These are phyloP conservation scores for Smittia sp. DNA, from an alignment of 2,888 invertebrate genomes.

Conservation along the genomic window DNA sequence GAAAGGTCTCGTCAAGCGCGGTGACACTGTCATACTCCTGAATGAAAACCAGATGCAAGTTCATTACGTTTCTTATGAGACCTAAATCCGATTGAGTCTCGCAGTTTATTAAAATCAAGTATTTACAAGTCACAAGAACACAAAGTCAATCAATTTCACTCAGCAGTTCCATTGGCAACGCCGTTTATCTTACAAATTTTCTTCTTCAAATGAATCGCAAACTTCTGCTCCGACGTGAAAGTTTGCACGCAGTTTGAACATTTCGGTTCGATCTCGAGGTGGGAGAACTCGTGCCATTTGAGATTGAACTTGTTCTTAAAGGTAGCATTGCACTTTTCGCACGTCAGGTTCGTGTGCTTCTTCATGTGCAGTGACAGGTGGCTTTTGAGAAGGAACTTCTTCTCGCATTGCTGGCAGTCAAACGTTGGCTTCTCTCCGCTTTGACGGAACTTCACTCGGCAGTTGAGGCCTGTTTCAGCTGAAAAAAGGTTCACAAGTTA, in stretches of 20 bases:
- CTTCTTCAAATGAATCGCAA: constrained; percentile 27
- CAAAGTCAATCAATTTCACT: not conserved
- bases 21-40: not conserved
- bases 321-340: not conserved
- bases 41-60: not conserved
- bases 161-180: not conserved
- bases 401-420: constrained; percentile 15
- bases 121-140: not conserved
- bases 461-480: not conserved
- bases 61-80: not conserved
- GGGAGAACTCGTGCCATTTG: constrained; percentile 28
- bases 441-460: not conserved
- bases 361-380: not conserved
- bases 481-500: not conserved
- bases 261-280: constrained; percentile 29
- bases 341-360: not conserved
- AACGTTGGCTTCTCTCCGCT: not conserved
- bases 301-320: constrained; percentile 21
- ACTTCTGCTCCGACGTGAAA: constrained; percentile 22
- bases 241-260: constrained; percentile 8
- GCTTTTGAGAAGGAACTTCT: constrained; percentile 25
- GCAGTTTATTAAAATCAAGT: not conserved
- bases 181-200: constrained; percentile 7
- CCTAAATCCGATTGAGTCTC: not conserved
- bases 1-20: no score